Evolutionary conservation across 1,140 invertebrate species (phyloP).

Genomic region (Papilio polyxenes): DNA sequence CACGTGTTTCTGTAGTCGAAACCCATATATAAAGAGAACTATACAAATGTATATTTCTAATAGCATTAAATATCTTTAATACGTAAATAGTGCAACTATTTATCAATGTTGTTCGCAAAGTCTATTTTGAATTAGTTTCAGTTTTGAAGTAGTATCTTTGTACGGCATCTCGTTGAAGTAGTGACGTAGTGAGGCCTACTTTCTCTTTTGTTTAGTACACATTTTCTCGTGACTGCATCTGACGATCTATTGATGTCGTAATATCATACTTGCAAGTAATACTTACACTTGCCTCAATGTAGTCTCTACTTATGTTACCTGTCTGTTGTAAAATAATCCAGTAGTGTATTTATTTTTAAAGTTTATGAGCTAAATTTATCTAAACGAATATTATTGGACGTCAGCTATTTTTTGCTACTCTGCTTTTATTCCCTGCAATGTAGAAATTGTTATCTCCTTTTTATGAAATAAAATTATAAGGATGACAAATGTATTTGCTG

Average conservation of each 20-base stretch:
- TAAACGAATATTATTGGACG: background rate
- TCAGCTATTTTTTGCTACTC: background rate
- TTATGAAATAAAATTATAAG: background rate
- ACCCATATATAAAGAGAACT: too few species aligned
- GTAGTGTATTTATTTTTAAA: too few species aligned
- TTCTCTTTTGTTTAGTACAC: conserved; percentile 50
- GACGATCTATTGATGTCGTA: conserved; percentile 39
- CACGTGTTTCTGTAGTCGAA: too few species aligned
- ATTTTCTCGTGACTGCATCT: conserved; percentile 43
- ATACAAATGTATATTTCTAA: background rate
- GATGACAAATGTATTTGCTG: background rate
- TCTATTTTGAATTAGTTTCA: background rate
- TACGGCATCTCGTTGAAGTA: conserved; percentile 28
- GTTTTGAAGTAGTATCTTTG: conserved; percentile 15
- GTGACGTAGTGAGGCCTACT: conserved; percentile 45
- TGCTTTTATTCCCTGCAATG: background rate
- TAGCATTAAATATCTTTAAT: background rate
- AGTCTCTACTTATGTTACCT: background rate
- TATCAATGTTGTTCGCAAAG: background rate
- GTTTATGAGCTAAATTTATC: background rate
- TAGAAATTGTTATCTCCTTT: background rate
- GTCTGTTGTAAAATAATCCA: conserved; percentile 18
- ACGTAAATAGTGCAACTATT: background rate
- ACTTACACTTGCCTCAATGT: conserved; percentile 6
- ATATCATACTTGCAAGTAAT: conserved; percentile 12